phyloP scores from a whole-genome alignment of 2,113 vertebrate genomes.

The Tetrax tetrax region DNA sequence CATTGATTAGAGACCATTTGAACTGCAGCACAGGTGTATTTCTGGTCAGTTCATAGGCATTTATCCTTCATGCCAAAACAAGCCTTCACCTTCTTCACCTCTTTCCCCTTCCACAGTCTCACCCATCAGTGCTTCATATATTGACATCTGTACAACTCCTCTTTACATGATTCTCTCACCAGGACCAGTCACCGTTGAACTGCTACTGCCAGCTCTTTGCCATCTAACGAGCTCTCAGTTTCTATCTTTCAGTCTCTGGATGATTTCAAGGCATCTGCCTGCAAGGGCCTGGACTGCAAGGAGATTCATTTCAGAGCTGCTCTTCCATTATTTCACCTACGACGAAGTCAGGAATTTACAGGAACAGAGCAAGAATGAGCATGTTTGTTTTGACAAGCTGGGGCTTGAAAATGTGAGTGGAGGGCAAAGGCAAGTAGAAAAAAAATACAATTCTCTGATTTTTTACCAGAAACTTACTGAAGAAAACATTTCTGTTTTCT shows the following conservation, averaged over 20 bases:
- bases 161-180: neutral
- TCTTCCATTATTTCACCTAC: neutral
- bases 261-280: neutral
- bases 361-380: neutral
- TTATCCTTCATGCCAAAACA: neutral
- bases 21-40: neutral
- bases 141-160: neutral
- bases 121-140: neutral
- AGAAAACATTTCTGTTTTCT: neutral
- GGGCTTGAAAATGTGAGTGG: neutral
- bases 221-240: neutral
- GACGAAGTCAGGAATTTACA: neutral
- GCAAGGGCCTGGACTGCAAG: neutral
- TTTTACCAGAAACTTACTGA: neutral
- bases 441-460: neutral
- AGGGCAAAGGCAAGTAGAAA: neutral
- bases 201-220: neutral
- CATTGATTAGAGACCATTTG: neutral
- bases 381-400: neutral
- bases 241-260: neutral
- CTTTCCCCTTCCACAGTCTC: neutral
- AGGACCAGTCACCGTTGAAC: neutral
- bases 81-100: neutral
- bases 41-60: neutral
- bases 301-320: neutral